Evolutionary conservation across 1,140 invertebrate species (phyloP), one percentile per base, ranked within the genome.

Genomic region (Tribolium madens): DNA sequence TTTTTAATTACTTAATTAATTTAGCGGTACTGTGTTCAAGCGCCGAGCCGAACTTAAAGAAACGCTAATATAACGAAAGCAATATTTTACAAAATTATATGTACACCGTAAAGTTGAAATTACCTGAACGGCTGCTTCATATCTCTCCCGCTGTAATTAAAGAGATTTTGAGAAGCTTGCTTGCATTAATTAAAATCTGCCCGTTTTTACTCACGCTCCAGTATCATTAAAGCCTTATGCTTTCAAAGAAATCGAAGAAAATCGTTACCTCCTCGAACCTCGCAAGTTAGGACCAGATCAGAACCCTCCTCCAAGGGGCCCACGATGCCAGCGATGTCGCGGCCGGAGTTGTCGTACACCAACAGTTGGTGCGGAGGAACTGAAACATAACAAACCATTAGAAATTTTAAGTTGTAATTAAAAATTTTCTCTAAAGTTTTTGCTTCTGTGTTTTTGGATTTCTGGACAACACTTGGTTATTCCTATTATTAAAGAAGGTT

Each of bases 351-450:
- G 86, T 96, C 94, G 85, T 94, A 95, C 81, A 97, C 90, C 75
- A 95, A 89, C 78, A 96, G 88, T 85, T 94, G 91, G 87, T 94
- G 92, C 17, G 95, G 95, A 81, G 94, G 94, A 86, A 96, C 95
- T 96, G 89, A 12, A 89, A 89, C 79, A 86, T 87, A 85, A 52
- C 9, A 10, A 2, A 0, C 5, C 9, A 10, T 42, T 42, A 26
- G 21, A 26, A 26, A 26, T 26, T 26, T 26, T 5, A 26, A 26
- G 2, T 26, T 26, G 6, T 5, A 26, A 1, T 26, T n/a, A n/a
- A n/a, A n/a, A n/a, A n/a, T n/a, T n/a, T n/a, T 26, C 21, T 4
- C 3, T 4, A 26, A 26, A 26, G 6, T 5, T 1, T 26, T 26
- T 26, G 21, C 21, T 26, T 26, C 3, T 26, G 21, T 0, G 3